Evolutionary conservation across 2,888 invertebrate genomes (phyloP).

Genomic region (Melinopterus prodromus): DNA sequence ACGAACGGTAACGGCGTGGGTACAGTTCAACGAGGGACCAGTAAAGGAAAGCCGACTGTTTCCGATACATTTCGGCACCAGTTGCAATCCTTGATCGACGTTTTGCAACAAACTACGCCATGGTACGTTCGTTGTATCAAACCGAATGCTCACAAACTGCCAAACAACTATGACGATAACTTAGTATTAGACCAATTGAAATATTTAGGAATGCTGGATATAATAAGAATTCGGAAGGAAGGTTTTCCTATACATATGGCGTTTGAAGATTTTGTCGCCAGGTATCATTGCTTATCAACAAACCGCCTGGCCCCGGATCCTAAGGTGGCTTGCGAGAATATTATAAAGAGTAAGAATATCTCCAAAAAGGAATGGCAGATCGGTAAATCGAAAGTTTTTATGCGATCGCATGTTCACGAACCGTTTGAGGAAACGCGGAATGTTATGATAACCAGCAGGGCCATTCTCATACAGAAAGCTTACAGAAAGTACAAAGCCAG

Average conservation of each 20-base stretch:
- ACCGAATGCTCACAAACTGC: slow-evolving; percentile 84
- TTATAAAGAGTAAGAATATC: slow-evolving; percentile 72
- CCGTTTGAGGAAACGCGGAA: slow-evolving; percentile 84
- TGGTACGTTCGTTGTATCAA: slow-evolving; percentile 96
- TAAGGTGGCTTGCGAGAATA: slow-evolving; percentile 59
- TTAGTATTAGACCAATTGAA: slow-evolving; percentile 87
- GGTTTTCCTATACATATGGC: slow-evolving; percentile 89
- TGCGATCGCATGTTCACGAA: slow-evolving; percentile 82
- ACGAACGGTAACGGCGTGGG: slow-evolving; percentile 51
- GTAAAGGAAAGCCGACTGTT: slow-evolving; percentile 89
- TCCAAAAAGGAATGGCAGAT: slow-evolving; percentile 86
- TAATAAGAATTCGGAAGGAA: slow-evolving; percentile 88
- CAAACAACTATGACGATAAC: slow-evolving; percentile 80
- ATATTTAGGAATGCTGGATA: slow-evolving; percentile 93
- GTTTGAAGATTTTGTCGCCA: slow-evolving; percentile 76
- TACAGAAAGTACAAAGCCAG: slow-evolving; percentile 74
- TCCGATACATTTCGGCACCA: slow-evolving; percentile 91
- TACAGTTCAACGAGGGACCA: slow-evolving; percentile 82
- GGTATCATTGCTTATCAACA: slow-evolving; percentile 77
- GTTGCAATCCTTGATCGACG: slow-evolving; percentile 87
- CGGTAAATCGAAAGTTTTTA: slow-evolving; percentile 86
- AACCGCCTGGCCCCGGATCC: slow-evolving; percentile 62
- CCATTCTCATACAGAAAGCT: slow-evolving; percentile 77
- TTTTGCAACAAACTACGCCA: slow-evolving; percentile 87
- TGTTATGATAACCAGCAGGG: slow-evolving; percentile 72